These are phyloP conservation scores for Centruroides vittatus DNA, from an alignment of 1,140 invertebrate genomes.

Conservation along the genomic window DNA sequence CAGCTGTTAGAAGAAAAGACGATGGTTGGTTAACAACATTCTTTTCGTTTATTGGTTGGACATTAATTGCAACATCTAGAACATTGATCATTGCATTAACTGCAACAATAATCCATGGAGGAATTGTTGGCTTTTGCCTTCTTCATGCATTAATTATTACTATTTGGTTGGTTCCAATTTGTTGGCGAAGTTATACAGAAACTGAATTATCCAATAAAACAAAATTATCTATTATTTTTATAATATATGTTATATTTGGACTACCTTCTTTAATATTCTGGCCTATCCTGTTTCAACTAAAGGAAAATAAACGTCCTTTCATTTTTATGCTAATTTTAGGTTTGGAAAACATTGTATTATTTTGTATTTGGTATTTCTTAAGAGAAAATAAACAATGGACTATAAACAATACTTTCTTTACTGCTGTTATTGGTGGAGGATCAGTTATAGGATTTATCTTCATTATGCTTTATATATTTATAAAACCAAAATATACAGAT, in stretches of 20 bases:
- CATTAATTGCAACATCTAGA: slow-evolving; percentile 17
- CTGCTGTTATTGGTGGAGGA: not conserved
- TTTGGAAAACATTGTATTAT: not conserved
- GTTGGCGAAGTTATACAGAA: slow-evolving; percentile 5
- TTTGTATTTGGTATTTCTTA: slow-evolving; percentile 14
- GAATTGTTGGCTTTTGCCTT: slow-evolving; percentile 13
- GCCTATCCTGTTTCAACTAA: slow-evolving; percentile 24
- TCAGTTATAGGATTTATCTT: slow-evolving; percentile 6
- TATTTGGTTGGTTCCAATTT: slow-evolving; percentile 17
- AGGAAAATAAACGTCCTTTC: slow-evolving; percentile 17
- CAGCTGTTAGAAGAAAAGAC: slow-evolving; percentile 18
- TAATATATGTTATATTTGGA: slow-evolving; percentile 21
- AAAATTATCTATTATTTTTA: slow-evolving; percentile 2
- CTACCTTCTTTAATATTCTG: slow-evolving; percentile 22
- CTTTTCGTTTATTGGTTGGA: slow-evolving; percentile 20
- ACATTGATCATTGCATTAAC: slow-evolving; percentile 16
- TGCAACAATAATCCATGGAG: slow-evolving; percentile 12
- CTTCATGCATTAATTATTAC: slow-evolving; percentile 17
- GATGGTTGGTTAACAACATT: slow-evolving; percentile 19
- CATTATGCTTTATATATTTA: slow-evolving; percentile 17
- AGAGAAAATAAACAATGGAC: not conserved
- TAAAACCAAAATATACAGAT: slow-evolving; percentile 22
- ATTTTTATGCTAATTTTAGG: slow-evolving; percentile 7
- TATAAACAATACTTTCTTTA: not conserved
- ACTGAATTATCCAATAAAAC: not conserved